These are phyloP conservation scores for Formica aserva DNA, from an alignment of 2,888 invertebrate species.

Conservation along the genomic window DNA sequence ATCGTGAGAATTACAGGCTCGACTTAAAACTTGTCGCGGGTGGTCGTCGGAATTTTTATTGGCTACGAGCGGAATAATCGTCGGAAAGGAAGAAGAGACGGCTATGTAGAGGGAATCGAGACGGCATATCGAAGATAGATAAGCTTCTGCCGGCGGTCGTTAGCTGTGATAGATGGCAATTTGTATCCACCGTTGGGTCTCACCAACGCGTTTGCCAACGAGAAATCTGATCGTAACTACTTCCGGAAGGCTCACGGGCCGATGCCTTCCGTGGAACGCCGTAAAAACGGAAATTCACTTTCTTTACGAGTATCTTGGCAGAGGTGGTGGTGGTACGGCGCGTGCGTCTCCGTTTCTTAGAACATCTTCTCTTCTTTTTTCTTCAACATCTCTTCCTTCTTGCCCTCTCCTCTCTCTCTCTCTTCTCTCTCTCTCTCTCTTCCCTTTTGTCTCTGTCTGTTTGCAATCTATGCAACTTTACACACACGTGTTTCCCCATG, in stretches of 20 bases:
- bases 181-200: slow-evolving; percentile 49
- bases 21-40: background rate
- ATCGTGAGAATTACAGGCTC: slow-evolving; percentile 8
- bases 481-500: slow-evolving; percentile 5
- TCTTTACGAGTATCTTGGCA: slow-evolving; percentile 70
- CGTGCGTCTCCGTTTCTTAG: slow-evolving; percentile 5
- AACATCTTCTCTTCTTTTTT: slow-evolving; percentile 10
- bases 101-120: slow-evolving; percentile 20
- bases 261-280: slow-evolving; percentile 68
- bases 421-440: background rate
- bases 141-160: slow-evolving; percentile 60
- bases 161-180: slow-evolving; percentile 69
- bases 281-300: slow-evolving; percentile 78
- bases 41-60: slow-evolving; percentile 14
- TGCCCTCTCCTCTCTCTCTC: background rate
- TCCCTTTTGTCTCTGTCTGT: background rate
- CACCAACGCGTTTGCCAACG: slow-evolving; percentile 61
- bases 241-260: slow-evolving; percentile 70
- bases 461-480: slow-evolving; percentile 7
- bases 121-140: slow-evolving; percentile 56
- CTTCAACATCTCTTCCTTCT: background rate
- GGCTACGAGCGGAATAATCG: slow-evolving; percentile 15
- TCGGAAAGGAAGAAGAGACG: slow-evolving; percentile 18
- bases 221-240: slow-evolving; percentile 78
- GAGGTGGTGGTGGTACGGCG: slow-evolving; percentile 56